phyloP scores from a whole-genome alignment of 2,888 invertebrate genomes.

The Troglohyphantes excavatus region DNA sequence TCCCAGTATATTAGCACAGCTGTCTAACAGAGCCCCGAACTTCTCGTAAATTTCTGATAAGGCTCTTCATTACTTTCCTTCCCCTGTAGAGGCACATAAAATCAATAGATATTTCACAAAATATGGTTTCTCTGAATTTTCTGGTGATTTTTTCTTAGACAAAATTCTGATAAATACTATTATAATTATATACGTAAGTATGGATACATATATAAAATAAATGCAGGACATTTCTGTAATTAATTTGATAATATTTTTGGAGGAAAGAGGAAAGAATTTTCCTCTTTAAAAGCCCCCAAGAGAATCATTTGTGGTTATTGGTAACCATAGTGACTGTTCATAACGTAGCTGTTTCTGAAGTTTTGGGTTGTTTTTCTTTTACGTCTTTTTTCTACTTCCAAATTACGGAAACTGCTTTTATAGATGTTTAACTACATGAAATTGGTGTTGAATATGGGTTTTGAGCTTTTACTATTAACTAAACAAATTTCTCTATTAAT shows the following conservation, averaged over 20 bases:
- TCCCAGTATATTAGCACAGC: not conserved
- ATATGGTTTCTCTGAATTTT: not conserved
- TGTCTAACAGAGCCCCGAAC: not conserved
- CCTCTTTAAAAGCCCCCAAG: not conserved
- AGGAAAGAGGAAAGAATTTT: not conserved
- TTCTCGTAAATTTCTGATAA: not conserved
- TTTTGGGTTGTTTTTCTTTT: conserved; percentile 18
- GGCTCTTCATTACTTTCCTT: not conserved
- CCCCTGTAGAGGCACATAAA: not conserved
- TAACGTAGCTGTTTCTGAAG: conserved; percentile 36
- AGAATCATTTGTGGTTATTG: conserved; percentile 52
- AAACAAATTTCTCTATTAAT: too few species aligned
- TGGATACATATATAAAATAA: too few species aligned
- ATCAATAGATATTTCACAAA: not conserved
- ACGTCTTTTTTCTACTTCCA: not conserved
- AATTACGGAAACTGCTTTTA: not conserved
- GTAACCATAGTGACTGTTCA: conserved; percentile 13
- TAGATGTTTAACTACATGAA: not conserved
- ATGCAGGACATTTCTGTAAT: too few species aligned
- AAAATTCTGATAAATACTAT: too few species aligned
- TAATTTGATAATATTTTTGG: not conserved
- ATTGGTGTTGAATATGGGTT: not conserved
- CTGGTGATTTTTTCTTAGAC: not conserved
- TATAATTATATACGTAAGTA: too few species aligned
- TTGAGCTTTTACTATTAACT: not conserved